Evolutionary conservation across 1,140 invertebrate species (phyloP), one percentile per base, ranked within the genome.

Genomic region (Anadara kagoshimensis): DNA sequence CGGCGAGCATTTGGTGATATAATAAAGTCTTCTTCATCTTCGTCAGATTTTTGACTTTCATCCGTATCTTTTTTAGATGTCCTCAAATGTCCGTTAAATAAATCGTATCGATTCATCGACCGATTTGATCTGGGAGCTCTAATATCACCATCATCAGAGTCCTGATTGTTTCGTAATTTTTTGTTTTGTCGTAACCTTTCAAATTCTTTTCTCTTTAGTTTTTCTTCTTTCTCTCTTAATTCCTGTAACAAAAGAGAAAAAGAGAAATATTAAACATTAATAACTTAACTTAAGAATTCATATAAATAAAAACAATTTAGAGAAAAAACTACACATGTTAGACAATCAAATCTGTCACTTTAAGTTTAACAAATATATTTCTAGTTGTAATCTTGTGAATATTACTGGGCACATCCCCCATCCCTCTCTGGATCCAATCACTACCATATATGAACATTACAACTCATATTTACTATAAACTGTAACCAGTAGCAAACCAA

Each of bases 181-280:
- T 57, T 54, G 57, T 63, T 53, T 56, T 22, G 41, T 53, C 22
- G n/a, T 44, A 53, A 58, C 26, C 61, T 63, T 51, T 54, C 58
- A 41, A 51, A 61, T 64, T 73, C 58, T 53, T 44, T 67, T 43
- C 41, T 58, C 43, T 65, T 72, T 16, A 51, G 70, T 64, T 76
- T 79, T 64, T 79, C 69, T 67, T 76, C 69, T 62, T 79, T 78
- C 51, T 76, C 14, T 63, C 64, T 70, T 65, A 68, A 62, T 53
- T 77, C 79, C 74, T 77, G 58, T 8, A 54, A 61, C 11, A 54
- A 58, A 62, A 63, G 29, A 49, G 18, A 51, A n/a, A n/a, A n/a
- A n/a, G n/a, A n/a, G n/a, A n/a, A n/a, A n/a, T n/a, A 20, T 24
- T 0, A 53, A 24, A 53, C n/a, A n/a, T 20, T 24, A 53, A 53